Evolutionary conservation across 1,140 invertebrate genomes (phyloP).

Genomic region (Pteromalus puparum): DNA sequence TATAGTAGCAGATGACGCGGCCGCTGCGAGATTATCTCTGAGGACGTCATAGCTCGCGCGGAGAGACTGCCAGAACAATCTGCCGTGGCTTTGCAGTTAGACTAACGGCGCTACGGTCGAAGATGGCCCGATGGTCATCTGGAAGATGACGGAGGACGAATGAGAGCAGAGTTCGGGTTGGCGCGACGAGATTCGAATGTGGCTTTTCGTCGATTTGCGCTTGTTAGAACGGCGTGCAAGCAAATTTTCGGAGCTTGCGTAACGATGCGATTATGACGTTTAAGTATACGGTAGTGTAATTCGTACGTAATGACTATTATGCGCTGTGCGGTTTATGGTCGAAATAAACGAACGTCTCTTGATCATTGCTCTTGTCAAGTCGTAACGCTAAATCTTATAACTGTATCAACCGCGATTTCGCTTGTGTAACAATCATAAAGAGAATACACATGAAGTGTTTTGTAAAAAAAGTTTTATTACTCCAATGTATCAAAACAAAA

Average conservation of each 20-base stretch:
- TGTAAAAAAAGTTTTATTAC: slow-evolving; percentile 18
- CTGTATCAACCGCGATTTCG: too few species aligned
- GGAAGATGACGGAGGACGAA: background rate
- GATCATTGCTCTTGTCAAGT: too few species aligned
- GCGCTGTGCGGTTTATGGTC: background rate
- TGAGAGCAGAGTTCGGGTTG: background rate
- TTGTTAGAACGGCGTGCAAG: too few species aligned
- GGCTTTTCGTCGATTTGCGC: background rate
- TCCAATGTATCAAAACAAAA: slow-evolving; percentile 46
- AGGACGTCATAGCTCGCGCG: background rate
- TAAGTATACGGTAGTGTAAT: too few species aligned
- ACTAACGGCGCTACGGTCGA: slow-evolving; percentile 46
- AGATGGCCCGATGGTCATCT: slow-evolving; percentile 20
- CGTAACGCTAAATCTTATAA: too few species aligned
- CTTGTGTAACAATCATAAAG: background rate
- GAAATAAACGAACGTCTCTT: background rate
- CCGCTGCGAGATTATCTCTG: background rate
- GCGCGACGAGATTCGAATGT: background rate
- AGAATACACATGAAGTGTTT: background rate
- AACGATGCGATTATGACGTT: too few species aligned
- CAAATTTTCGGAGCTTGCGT: too few species aligned
- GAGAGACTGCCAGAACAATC: slow-evolving; percentile 24
- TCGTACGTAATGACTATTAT: background rate
- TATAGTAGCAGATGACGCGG: slow-evolving; percentile 29
- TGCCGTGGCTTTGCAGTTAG: background rate